Base-by-base conservation (phyloP, 2,113 vertebrate genomes). In the Zingel zingel region DNA sequence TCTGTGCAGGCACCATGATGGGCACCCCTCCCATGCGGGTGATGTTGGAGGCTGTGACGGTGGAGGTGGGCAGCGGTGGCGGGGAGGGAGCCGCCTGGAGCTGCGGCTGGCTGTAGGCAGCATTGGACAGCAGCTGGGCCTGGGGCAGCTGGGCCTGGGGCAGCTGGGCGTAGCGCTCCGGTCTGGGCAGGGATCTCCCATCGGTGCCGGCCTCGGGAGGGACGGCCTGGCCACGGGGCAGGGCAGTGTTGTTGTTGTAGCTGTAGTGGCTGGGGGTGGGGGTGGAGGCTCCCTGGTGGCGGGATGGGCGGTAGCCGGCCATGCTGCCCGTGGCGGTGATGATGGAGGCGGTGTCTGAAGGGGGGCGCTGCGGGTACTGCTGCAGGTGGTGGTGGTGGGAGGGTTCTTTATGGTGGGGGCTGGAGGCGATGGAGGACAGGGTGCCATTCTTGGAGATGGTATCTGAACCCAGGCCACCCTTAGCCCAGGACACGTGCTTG, bases 381-480 rank as follows among this genome's bases (percentile, higher is more conserved):
- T 95, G 88, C 88, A 94, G 19, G 83, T 90, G 76, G 90, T 90
- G 88, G 87, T 92, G 81, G 82, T 91, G 85, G 30, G 89, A 62
- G 36, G 82, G 72, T 36, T 93, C 94, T 78, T 87, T 94, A 76
- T 94, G 94, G 69, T 92, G 94, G 0, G 94, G 92, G 64, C 94
- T 95, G 13, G 96, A 97, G 78, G 93, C 94, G 51, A 97, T 93
- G 9, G 97, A 98, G 16, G 97, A 98, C 80, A 98, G 93, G 0
- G 97, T 98, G 84, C 97, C 97, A 0, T 97, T 98, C 91, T 97
- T 97, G 82, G 96, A 98, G 82, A 96, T 91, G 33, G 95, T 95
- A 54, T 97, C 96, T 0, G 96, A 96, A n/a, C 95, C 95, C 56
- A 94, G 94, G 76, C 95, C 94, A 0, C 94, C 95, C 89, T 97